Evolutionary conservation across 2,797 vertebrate species (phyloP).

Genomic region (Neopelma chrysocephalum): DNA sequence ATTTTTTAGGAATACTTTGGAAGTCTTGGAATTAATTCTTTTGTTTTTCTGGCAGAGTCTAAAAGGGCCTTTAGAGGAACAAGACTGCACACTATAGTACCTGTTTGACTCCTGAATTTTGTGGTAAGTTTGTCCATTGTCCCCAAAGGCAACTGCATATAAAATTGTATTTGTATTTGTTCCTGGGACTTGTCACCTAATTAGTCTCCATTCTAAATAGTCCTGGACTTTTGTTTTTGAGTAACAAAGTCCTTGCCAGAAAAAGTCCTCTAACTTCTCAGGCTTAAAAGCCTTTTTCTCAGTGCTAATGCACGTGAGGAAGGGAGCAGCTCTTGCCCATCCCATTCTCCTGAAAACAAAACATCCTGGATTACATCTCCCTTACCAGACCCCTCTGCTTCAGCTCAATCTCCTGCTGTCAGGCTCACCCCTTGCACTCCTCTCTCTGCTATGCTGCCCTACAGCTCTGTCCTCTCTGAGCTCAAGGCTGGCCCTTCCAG

Average conservation of each 20-base stretch:
- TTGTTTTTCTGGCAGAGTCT: background rate
- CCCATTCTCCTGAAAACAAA: background rate
- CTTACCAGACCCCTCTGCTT: background rate
- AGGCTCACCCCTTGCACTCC: background rate
- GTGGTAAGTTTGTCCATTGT: background rate
- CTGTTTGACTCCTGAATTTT: accelerated
- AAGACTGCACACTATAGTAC: accelerated
- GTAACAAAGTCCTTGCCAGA: accelerated
- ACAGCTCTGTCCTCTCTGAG: background rate
- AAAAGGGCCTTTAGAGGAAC: background rate
- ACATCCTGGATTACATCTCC: background rate
- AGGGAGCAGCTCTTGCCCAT: background rate
- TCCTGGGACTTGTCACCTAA: background rate
- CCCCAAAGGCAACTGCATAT: background rate
- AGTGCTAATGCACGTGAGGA: background rate
- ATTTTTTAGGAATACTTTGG: background rate
- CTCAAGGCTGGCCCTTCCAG: background rate
- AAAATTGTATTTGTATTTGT: background rate
- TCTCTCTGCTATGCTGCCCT: background rate
- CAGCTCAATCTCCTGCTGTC: background rate
- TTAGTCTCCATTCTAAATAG: background rate
- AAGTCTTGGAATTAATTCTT: background rate
- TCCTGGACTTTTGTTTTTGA: background rate
- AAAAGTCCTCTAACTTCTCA: background rate
- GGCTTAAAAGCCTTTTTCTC: background rate